Evolutionary conservation across 2,797 vertebrate genomes (phyloP), one percentile per base, ranked within the genome.

Genomic region (Rhyacichthys aspro): DNA sequence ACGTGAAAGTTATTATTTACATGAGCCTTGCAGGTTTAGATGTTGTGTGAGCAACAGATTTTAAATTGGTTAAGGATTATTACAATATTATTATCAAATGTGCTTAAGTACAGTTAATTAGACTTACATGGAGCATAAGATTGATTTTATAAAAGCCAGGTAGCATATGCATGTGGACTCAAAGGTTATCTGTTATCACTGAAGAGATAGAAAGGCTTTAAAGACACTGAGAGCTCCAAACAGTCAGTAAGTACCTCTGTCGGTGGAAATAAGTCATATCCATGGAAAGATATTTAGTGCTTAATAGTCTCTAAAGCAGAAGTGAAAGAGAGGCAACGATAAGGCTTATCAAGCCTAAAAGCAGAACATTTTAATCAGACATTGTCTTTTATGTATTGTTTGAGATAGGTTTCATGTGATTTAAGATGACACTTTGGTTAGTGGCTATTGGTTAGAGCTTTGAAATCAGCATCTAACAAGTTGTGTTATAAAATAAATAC

Each of bases 321-420:
- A 1, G 0, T 16, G 8, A 53, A 32, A 12, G 17, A 46, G 11
- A 34, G 14, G 34, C 2, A n/a, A 60, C 19, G 28, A 55, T 34
- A 55, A 34, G 38, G 12, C 43, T 15, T 41, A 34, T 56, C 23
- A 34, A 9, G 8, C 45, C 15, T 33, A 18, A 67, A 36, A 44
- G n/a, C 17, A 44, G 36, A 15, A 44, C 43, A n/a, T 50, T 59
- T 46, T 18, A n/a, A 8, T 56, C 36, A 49, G 36, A 19, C 38
- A 23, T 55, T 34, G 43, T 9, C 55, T 59, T 60, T 33, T 19
- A 48, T 49, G 46, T 32, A 8, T 42, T 28, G 16, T 37, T 42
- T 39, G n/a, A 57, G 50, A 17, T 41, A 7, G 1, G 37, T 65
- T 75, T 63, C 18, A 49, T 23, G 32, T 55, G 14, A 58, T 54